Evolutionary conservation across 2,797 vertebrate species (phyloP).

Genomic region (Prionace glauca): DNA sequence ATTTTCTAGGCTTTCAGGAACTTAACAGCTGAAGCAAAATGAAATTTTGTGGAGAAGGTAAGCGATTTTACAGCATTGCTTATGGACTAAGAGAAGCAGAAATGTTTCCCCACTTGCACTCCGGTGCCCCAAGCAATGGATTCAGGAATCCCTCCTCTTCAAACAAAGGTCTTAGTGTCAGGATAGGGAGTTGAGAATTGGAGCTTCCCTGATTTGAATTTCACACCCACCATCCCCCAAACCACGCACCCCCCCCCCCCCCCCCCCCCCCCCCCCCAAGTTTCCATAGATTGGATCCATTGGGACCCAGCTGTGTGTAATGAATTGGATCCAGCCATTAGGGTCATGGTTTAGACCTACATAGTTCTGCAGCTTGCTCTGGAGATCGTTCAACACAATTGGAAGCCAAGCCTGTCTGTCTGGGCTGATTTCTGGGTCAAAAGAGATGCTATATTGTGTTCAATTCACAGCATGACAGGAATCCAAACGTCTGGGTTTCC

Average conservation of each 20-base stretch:
- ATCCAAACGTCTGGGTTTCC: background rate
- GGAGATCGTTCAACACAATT: background rate
- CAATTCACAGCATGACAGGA: too few species aligned
- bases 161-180: background rate
- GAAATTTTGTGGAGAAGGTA: background rate
- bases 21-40: background rate
- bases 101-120: background rate
- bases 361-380: background rate
- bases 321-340: background rate
- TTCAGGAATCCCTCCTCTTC: background rate
- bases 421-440: background rate
- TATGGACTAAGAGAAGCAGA: background rate
- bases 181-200: background rate
- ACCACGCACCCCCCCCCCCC: too few species aligned
- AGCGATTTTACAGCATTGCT: background rate
- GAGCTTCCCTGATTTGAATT: background rate
- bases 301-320: background rate
- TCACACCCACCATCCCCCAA: too few species aligned
- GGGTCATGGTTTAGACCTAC: background rate
- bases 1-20: background rate
- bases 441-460: too few species aligned
- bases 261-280: background rate
- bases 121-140: background rate
- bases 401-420: background rate
- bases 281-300: background rate